Conservation (phyloP, 2,797 vertebrate genomes). For the Fistularia commersonii region DNA sequence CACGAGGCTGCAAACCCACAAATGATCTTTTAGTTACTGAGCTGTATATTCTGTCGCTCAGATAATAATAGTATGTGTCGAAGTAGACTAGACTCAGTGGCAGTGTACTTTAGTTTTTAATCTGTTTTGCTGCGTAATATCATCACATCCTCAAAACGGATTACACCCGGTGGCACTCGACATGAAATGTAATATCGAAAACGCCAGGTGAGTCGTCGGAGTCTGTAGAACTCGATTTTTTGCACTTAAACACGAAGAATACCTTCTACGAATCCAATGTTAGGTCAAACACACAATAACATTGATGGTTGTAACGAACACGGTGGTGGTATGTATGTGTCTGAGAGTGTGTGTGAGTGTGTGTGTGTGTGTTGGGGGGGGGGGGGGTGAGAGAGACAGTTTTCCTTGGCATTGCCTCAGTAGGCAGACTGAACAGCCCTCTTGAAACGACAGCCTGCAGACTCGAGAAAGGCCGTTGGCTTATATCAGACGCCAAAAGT, state of each 20-base stretch:
- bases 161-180: slow-evolving; percentile 1
- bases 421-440: slow-evolving; percentile 19
- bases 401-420: slow-evolving; percentile 21
- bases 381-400: slow-evolving; percentile 3
- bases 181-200: slow-evolving; percentile 20
- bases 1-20: too few relatives aligned
- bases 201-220: slow-evolving; percentile 11
- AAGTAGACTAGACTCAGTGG: slow-evolving; percentile 2
- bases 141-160: slow-evolving; percentile 15
- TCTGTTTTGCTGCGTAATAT: slow-evolving; percentile 19
- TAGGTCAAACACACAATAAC: slow-evolving; percentile 15
- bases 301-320: slow-evolving; percentile 7
- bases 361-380: not conserved
- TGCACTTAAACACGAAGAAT: slow-evolving; percentile 19
- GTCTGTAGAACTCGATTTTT: slow-evolving; percentile 4
- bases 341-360: not conserved
- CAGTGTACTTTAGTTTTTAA: slow-evolving; percentile 26
- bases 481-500: slow-evolving; percentile 2
- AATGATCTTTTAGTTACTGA: too few relatives aligned
- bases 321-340: slow-evolving; percentile 3
- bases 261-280: slow-evolving; percentile 14
- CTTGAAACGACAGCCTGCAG: slow-evolving; percentile 19
- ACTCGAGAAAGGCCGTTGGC: slow-evolving; percentile 19
- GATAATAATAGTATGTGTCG: not conserved
- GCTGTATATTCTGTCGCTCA: not conserved